Evolutionary conservation across 1,140 invertebrate genomes (phyloP), one percentile per base, ranked within the genome.

Genomic region (Eupeodes corollae): DNA sequence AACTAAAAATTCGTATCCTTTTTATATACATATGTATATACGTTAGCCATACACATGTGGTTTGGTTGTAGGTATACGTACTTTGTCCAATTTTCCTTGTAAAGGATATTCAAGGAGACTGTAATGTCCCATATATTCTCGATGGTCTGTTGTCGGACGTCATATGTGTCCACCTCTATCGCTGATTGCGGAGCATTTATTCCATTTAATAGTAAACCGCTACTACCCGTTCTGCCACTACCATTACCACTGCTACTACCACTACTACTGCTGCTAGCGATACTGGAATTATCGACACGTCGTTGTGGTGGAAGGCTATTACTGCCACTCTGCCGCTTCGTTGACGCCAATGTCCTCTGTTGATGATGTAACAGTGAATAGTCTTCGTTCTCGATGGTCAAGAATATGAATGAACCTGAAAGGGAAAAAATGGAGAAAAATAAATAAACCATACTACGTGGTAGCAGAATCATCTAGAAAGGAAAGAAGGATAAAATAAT

Each of bases 61-160:
- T 6, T n/a, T n/a, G 15, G 3, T 34, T 34, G 33, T 34, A 10
- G 33, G 9, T 34, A 8, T 11, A 51, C 61, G 57, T 52, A 68
- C 58, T 83, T 76, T 39, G 91, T 95, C 91, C 91, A 96, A 69
- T 96, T 96, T 63, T 93, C 88, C 56, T 86, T 84, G 69, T 96
- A 94, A 12, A 96, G 75, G 56, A 95, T 92, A 68, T 95, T 95
- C 42, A 96, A 74, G 44, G 82, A 86, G 53, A 91, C 88, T 12
- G 93, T 96, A 39, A 95, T 92, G 59, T 92, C 86, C 93, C 92
- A 97, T 52, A 96, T 87, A 61, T 84, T 88, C 64, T 88, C 84
- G 9, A 91, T 86, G 11, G 86, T 87, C 52, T 79, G 79, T 8
- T 80, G 76, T 52, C 86, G 73, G 1, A 80, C 79, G 51, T 86